Evolutionary conservation across 2,888 invertebrate species (phyloP).

Genomic region (Drosophila basisetae): DNA sequence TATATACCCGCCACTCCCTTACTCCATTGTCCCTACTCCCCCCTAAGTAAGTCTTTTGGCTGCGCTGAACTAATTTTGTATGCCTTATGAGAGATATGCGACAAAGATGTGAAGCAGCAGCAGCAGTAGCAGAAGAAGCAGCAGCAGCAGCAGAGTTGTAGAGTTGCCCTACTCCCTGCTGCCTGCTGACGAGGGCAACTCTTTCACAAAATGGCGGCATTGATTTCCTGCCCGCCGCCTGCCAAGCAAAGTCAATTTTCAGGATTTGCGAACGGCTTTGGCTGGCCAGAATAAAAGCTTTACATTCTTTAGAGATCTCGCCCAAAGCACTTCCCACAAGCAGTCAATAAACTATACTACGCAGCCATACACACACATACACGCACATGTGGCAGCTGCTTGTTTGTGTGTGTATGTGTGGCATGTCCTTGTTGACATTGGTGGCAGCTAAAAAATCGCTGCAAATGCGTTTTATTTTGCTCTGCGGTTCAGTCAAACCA

Average conservation of each 20-base stretch:
- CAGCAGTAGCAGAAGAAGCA: not conserved
- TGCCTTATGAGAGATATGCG: slow-evolving; percentile 70
- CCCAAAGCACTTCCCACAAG: slow-evolving; percentile 81
- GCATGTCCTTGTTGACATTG: slow-evolving; percentile 75
- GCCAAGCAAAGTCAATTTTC: slow-evolving; percentile 80
- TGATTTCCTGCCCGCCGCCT: slow-evolving; percentile 67
- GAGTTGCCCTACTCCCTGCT: not conserved
- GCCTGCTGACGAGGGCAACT: slow-evolving; percentile 56
- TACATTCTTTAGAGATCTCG: slow-evolving; percentile 80
- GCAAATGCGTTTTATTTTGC: slow-evolving; percentile 11
- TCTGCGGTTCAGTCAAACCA: slow-evolving; percentile 62
- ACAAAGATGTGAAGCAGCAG: slow-evolving; percentile 24
- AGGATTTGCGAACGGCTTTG: slow-evolving; percentile 79
- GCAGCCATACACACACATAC: slow-evolving; percentile 18
- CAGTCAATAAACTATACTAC: slow-evolving; percentile 81
- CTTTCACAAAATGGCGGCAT: slow-evolving; percentile 79
- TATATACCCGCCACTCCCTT: slow-evolving; percentile 28
- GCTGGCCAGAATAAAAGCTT: slow-evolving; percentile 54
- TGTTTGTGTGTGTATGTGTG: slow-evolving; percentile 64
- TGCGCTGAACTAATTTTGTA: slow-evolving; percentile 70
- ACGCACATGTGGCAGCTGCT: slow-evolving; percentile 16
- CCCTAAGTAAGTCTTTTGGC: slow-evolving; percentile 6
- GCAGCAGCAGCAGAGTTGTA: not conserved
- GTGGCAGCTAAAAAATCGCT: slow-evolving; percentile 30
- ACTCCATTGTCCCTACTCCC: not conserved